phyloP scores from a whole-genome alignment of 2,113 vertebrate genomes.

The Crotophaga sulcirostris region DNA sequence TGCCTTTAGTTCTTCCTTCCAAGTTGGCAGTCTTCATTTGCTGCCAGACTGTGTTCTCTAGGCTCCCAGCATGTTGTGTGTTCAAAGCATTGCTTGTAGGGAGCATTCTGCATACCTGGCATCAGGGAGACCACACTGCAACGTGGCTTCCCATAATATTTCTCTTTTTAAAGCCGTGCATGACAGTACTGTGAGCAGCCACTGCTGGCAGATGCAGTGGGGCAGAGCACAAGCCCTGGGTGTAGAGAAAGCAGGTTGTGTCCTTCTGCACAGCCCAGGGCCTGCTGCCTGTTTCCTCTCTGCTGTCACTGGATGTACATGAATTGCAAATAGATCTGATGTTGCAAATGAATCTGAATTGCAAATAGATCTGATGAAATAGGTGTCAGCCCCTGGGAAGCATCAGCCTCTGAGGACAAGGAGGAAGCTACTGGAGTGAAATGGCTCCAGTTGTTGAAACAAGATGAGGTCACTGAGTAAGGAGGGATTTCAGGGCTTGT shows the following conservation, averaged over 20 bases:
- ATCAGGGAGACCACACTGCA: neutral
- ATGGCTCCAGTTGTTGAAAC: neutral
- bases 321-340: neutral
- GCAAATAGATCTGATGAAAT: conserved; percentile 27
- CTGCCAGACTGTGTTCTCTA: conserved; percentile 48
- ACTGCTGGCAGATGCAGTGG: neutral
- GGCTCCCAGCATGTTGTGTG: conserved; percentile 17
- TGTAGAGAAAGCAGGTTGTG: neutral
- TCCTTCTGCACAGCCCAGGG: neutral
- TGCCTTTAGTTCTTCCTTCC: conserved; percentile 53
- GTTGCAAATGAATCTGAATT: conserved; percentile 38
- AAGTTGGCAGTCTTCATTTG: conserved; percentile 18
- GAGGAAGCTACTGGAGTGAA: neutral
- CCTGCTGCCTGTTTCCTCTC: neutral
- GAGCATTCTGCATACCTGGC: conserved; percentile 44
- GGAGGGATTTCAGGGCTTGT: neutral
- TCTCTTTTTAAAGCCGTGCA: neutral
- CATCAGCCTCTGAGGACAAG: neutral
- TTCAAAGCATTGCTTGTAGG: neutral
- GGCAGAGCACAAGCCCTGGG: neutral
- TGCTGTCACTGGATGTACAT: neutral
- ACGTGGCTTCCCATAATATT: neutral
- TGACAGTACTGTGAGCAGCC: neutral
- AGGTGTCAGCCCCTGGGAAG: neutral
- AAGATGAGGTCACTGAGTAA: neutral